A percentile compares a stretch with the other conserved stretches of the same genome.
phyloP scores from a whole-genome alignment of 2,797 vertebrate species.

The Spinus olivaceus region DNA sequence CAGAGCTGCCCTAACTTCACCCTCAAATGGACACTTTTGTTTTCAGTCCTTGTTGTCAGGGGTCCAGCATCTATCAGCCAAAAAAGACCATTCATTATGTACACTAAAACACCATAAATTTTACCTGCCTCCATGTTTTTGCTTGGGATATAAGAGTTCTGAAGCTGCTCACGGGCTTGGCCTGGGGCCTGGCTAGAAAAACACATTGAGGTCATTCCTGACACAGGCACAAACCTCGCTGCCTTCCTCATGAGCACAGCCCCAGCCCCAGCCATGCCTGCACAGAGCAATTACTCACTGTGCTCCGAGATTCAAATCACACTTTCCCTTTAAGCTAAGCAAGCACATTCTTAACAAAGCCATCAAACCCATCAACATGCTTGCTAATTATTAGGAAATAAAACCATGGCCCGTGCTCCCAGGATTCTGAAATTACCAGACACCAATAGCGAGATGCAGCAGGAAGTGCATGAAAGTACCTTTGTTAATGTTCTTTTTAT shows the following conservation, averaged over 20 bases:
- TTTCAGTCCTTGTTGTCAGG: background rate
- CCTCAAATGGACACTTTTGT: background rate
- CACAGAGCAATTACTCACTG: fast-evolving
- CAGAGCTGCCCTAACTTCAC: background rate
- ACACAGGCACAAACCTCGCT: background rate
- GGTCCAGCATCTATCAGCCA: background rate
- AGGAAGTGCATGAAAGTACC: background rate
- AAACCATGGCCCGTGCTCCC: background rate
- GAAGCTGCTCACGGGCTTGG: background rate
- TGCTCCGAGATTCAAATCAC: background rate
- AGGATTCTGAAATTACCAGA: conserved; percentile 15
- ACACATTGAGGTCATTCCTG: background rate
- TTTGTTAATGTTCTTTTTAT: conserved; percentile 17
- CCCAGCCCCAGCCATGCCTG: background rate
- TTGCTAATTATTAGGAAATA: conserved; percentile 1
- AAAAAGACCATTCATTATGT: background rate
- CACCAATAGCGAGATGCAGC: background rate
- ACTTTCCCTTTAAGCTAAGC: background rate
- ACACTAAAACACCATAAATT: background rate
- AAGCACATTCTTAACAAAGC: background rate
- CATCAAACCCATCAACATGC: background rate
- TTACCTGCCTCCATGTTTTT: background rate
- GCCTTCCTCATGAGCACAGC: background rate
- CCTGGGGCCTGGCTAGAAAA: background rate
- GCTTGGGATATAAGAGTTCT: background rate